Conservation (phyloP, 2,888 invertebrate genomes). For the Melikaiella ostensackeni region DNA sequence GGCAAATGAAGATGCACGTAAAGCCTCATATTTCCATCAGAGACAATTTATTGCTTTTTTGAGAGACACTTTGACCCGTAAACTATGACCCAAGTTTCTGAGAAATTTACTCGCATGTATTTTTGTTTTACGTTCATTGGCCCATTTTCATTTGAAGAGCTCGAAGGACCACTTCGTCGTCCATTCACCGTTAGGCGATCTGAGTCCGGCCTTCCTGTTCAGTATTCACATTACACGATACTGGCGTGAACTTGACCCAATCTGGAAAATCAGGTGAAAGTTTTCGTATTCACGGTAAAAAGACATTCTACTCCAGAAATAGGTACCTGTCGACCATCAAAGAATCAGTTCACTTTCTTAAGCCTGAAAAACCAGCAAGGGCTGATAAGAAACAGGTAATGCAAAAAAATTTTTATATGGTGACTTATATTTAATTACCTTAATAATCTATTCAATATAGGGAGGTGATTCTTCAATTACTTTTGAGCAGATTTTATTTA, state of each 20-base stretch:
- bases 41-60: neutral
- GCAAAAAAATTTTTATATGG: neutral
- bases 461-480: neutral
- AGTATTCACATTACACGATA: neutral
- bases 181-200: constrained; percentile 25
- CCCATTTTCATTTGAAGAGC: constrained; percentile 9
- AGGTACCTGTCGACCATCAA: constrained; percentile 51
- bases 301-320: constrained; percentile 53
- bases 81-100: neutral
- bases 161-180: constrained; percentile 9
- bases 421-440: neutral
- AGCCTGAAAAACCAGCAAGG: constrained; percentile 47
- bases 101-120: neutral
- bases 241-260: constrained; percentile 52
- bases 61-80: neutral
- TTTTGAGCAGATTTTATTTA: no score
- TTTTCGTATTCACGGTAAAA: constrained; percentile 53
- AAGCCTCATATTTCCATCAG: neutral
- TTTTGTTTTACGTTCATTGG: constrained; percentile 4
- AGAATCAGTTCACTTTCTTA: constrained; percentile 69
- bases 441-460: neutral
- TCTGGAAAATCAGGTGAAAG: constrained; percentile 64
- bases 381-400: constrained; percentile 1
- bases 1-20: neutral
- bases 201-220: neutral